Evolutionary conservation across 1,140 invertebrate species (phyloP), one percentile per base, ranked within the genome.

Genomic region (Drosophila littoralis): DNA sequence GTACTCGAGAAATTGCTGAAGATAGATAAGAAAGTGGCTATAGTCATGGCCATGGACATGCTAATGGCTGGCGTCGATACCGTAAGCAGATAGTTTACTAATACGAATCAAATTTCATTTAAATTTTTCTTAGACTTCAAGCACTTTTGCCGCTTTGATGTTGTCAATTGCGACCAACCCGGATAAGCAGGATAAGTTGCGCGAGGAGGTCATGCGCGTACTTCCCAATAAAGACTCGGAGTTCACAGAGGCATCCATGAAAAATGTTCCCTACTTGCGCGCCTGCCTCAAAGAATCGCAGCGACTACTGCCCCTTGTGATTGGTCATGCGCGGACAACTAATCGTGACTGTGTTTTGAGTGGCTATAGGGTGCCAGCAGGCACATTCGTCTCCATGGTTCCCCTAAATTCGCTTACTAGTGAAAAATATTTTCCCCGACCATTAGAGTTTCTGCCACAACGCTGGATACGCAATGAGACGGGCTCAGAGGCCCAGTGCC

Each of bases 261-360:
- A 93, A 48, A 91, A 94, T 48, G 92, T 95, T 61, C 93, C 93
- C 0, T 96, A 96, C 81, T 79, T 96, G 7, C 94, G 94, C 69
- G 95, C 95, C 4, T 95, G 94, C 55, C 92, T 96, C 8, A 95
- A 95, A 78, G 95, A 96, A 91, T 93, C 94, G 0, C 93, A 94
- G 48, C 93, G 94, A 66, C 40, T 95, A 0, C 88, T 93, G 64
- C 94, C 94, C 0, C 90, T 95, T 0, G 84, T 93, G 0, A 61
- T 93, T 0, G 94, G 93, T n/a, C 94, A 93, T 58, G 54, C 93
- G 1, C 92, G 95, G 42, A 72, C 71, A 15, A 92, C 93, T 0
- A 82, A 89, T 1, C 94, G 93, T 59, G 94, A 95, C 64, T 91
- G 94, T 28, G 93, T 94, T n/a, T 61, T 95, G 0, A 86, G 93